These are phyloP conservation scores for Paramormyrops kingsleyae DNA, from an alignment of 2,113 vertebrate genomes.

Conservation along the genomic window DNA sequence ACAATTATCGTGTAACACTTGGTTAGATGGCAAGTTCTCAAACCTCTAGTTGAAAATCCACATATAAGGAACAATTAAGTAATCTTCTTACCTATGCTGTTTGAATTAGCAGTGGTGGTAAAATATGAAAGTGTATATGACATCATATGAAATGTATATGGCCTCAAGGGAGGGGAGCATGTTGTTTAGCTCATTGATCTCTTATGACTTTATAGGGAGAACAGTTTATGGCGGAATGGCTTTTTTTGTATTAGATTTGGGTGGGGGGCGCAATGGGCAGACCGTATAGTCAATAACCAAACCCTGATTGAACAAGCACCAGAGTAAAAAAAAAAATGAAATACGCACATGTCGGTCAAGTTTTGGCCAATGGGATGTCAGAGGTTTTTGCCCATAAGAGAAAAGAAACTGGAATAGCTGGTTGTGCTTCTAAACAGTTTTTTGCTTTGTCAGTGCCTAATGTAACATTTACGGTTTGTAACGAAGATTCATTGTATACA, in stretches of 20 bases:
- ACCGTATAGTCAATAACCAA: background rate
- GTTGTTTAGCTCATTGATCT: background rate
- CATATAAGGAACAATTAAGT: background rate
- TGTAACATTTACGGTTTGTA: background rate
- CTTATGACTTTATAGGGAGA: background rate
- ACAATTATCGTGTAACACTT: background rate
- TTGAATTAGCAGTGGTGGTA: background rate
- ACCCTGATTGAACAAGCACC: background rate
- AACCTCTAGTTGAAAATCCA: background rate
- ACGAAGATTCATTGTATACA: background rate
- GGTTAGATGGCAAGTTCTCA: background rate
- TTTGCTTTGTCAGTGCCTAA: background rate
- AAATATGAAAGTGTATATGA: background rate
- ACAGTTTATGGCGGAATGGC: background rate
- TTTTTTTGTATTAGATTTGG: background rate
- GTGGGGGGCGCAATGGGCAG: background rate
- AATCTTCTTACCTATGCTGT: background rate
- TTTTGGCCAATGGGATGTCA: background rate
- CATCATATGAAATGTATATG: background rate
- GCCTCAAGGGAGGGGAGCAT: background rate
- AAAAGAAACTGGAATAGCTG: background rate
- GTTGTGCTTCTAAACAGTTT: background rate
- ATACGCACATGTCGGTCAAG: background rate
- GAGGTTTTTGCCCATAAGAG: background rate
- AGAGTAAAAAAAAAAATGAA: background rate